Percentiles rank a stretch among this genome's conserved stretches.
Conservation (phyloP, 2,113 vertebrate species). For the Bubo bubo region DNA sequence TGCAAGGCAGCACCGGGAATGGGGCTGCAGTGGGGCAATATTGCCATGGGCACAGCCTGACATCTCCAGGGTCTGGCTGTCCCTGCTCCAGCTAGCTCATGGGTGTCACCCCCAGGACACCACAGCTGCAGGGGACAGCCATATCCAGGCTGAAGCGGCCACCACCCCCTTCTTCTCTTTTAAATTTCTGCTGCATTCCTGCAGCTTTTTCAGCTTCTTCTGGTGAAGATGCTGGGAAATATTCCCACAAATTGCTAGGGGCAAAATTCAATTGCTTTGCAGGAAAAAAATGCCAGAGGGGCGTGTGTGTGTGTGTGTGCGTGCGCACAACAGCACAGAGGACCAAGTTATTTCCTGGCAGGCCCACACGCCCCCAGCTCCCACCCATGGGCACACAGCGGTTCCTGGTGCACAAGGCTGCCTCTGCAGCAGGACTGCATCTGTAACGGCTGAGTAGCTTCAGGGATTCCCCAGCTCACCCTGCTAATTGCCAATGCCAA, state of each 20-base stretch:
- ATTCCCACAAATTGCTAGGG: background rate
- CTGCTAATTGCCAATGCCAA: background rate
- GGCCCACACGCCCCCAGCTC: background rate
- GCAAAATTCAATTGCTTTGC: background rate
- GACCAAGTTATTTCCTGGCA: background rate
- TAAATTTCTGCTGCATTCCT: background rate
- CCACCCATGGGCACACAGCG: fast-evolving
- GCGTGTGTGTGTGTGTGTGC: fast-evolving
- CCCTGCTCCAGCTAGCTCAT: background rate
- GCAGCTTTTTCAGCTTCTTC: background rate
- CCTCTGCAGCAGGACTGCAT: background rate
- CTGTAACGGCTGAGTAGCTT: background rate
- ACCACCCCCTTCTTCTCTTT: fast-evolving
- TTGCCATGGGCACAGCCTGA: background rate
- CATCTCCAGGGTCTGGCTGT: background rate
- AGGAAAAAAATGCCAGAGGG: background rate
- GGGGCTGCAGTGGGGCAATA: background rate
- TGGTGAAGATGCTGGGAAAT: background rate
- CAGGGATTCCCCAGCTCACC: constrained; percentile 1
- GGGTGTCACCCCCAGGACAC: background rate
- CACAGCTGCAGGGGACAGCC: background rate
- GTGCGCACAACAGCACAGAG: background rate
- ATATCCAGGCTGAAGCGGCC: background rate
- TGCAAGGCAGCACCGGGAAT: background rate
- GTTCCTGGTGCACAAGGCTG: background rate